Conservation (phyloP, 2,888 invertebrate species). For the Anthophora plumipes region DNA sequence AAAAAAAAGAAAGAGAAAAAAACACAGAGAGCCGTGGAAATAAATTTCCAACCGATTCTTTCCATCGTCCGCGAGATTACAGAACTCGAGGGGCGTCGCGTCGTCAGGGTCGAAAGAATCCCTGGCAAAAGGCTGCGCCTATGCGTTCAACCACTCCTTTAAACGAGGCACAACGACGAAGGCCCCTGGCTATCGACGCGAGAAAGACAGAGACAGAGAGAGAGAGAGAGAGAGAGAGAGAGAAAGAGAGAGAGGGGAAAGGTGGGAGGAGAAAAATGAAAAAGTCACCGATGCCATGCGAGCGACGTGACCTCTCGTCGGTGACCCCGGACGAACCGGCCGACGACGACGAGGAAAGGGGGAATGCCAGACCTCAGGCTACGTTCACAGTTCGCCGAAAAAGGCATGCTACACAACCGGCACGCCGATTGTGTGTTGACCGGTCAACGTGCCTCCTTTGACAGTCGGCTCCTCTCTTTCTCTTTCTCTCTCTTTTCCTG, state of each 20-base stretch:
- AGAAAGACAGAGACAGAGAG: conserved; percentile 10
- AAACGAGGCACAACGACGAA: conserved; percentile 51
- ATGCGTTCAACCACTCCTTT: conserved; percentile 63
- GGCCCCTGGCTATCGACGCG: conserved; percentile 56
- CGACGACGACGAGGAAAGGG: conserved; percentile 67
- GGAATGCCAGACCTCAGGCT: conserved; percentile 69
- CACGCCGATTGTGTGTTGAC: conserved; percentile 68
- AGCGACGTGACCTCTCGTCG: conserved; percentile 77
- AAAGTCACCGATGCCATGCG: conserved; percentile 76
- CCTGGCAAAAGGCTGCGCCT: conserved; percentile 41
- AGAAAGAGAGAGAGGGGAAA: conserved; percentile 5
- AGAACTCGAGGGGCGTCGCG: background rate
- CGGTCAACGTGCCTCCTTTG: conserved; percentile 67
- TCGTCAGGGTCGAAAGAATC: conserved; percentile 28
- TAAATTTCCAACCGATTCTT: background rate
- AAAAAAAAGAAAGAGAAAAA: background rate
- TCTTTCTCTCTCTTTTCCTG: conserved; percentile 60
- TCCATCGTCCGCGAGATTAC: background rate
- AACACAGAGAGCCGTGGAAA: no score
- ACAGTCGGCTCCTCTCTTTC: conserved; percentile 55
- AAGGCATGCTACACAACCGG: conserved; percentile 71
- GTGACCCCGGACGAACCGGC: conserved; percentile 76
- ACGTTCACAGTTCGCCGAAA: conserved; percentile 73
- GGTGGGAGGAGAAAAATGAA: conserved; percentile 67
- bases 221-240: conserved; percentile 11